These are phyloP conservation scores for Anarhynchus alexandrinus DNA, from an alignment of 2,113 vertebrate genomes.

Conservation along the genomic window DNA sequence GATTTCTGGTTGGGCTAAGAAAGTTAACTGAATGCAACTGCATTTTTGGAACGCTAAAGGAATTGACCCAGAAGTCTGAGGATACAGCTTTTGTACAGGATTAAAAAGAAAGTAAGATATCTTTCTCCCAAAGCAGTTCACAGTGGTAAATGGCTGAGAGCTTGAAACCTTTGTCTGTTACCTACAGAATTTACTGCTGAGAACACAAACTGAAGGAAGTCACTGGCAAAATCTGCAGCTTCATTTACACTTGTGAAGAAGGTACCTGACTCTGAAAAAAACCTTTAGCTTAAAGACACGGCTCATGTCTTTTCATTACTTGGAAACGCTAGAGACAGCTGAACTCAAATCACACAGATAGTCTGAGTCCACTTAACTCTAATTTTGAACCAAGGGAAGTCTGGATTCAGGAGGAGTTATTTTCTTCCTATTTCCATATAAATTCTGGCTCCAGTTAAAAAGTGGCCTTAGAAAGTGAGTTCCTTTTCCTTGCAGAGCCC, in stretches of 20 bases:
- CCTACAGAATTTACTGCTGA: neutral
- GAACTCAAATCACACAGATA: neutral
- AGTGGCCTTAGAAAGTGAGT: neutral
- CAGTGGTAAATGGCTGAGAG: neutral
- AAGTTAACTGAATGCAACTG: neutral
- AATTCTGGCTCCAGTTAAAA: neutral
- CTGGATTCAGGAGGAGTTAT: neutral
- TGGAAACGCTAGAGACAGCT: neutral
- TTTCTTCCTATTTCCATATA: neutral
- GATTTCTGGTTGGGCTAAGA: neutral
- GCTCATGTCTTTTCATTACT: neutral
- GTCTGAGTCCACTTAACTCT: neutral
- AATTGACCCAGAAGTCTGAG: slow-evolving; percentile 7
- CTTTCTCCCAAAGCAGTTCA: neutral
- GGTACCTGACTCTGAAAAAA: neutral
- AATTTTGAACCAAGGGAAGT: neutral
- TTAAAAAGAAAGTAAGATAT: neutral
- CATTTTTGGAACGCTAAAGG: neutral
- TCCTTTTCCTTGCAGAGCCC: neutral
- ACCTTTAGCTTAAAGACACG: neutral
- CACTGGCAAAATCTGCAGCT: neutral
- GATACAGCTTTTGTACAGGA: neutral
- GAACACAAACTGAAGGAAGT: slow-evolving; percentile 1
- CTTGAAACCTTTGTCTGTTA: neutral
- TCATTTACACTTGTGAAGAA: neutral